A percentile compares a stretch with the other conserved stretches of the same genome.
Evolutionary conservation across 2,113 vertebrate genomes (phyloP).

Genomic region (Seriola rivoliana): DNA sequence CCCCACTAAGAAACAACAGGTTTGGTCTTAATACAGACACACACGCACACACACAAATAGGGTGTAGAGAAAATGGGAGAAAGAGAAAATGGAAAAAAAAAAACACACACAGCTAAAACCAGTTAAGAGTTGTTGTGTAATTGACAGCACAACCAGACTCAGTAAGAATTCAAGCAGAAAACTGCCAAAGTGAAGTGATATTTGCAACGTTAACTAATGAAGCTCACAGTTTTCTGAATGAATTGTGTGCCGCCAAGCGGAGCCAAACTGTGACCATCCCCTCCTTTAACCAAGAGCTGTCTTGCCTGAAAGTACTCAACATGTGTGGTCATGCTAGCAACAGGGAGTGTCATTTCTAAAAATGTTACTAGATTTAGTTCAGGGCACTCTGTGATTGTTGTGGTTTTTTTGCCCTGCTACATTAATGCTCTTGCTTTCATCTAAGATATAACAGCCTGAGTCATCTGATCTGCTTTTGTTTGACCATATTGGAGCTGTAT

Average conservation of each 20-base stretch:
- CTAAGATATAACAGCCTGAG: fast-evolving
- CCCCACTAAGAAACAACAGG: slow-evolving; percentile 42
- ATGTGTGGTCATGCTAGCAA: neutral
- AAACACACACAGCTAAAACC: neutral
- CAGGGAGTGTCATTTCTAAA: slow-evolving; percentile 4
- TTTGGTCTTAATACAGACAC: slow-evolving; percentile 5
- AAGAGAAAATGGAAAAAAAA: neutral
- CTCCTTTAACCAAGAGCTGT: neutral
- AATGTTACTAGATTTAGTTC: neutral
- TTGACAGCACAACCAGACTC: neutral
- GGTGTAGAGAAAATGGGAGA: neutral
- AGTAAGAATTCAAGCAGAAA: neutral
- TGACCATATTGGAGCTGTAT: neutral
- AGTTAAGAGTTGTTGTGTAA: neutral
- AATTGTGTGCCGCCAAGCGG: neutral
- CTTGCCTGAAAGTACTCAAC: neutral
- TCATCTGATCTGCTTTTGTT: neutral
- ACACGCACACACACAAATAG: neutral
- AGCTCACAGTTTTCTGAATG: neutral
- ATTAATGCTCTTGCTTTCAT: slow-evolving; percentile 4
- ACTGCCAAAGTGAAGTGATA: neutral
- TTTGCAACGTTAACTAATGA: neutral
- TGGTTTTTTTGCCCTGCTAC: neutral
- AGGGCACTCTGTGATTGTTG: neutral
- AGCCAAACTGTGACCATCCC: neutral